Evolutionary conservation across 1,140 invertebrate species (phyloP).

Genomic region (Pristionchus pacificus): DNA sequence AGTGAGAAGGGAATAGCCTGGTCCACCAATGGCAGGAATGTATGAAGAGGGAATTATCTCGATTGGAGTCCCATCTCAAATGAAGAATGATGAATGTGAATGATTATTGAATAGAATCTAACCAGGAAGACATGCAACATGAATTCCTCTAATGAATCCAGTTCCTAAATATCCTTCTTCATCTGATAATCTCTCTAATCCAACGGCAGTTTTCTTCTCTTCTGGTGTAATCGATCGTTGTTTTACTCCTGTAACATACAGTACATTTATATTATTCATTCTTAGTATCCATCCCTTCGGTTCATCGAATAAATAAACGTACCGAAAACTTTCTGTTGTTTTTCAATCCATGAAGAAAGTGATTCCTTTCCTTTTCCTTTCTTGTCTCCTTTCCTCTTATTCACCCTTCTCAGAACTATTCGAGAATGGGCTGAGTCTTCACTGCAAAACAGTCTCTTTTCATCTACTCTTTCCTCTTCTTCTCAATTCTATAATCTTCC

Average conservation of each 20-base stretch:
- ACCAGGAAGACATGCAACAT: not conserved
- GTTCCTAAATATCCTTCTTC: not conserved
- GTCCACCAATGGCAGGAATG: no score
- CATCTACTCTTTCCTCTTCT: not conserved
- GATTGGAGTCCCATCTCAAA: not conserved
- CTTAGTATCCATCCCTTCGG: no score
- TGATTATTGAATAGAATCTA: not conserved
- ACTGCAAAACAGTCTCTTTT: not conserved
- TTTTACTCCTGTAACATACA: not conserved
- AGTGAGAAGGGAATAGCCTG: no score
- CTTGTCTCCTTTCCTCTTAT: no score
- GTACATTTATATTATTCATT: no score
- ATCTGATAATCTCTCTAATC: not conserved
- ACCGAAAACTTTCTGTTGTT: no score
- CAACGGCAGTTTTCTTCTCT: not conserved
- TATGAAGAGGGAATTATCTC: no score
- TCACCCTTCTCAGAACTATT: no score
- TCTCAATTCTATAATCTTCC: not conserved
- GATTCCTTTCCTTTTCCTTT: no score
- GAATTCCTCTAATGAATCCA: not conserved
- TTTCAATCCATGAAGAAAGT: no score
- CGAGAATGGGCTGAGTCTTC: no score
- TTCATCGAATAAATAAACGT: no score
- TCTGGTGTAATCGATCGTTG: not conserved
- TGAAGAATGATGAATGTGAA: not conserved